Percentiles rank a stretch among this genome's conserved stretches.
These are phyloP conservation scores for Cyprinella venusta DNA, from an alignment of 2,797 vertebrate genomes.

Conservation along the genomic window DNA sequence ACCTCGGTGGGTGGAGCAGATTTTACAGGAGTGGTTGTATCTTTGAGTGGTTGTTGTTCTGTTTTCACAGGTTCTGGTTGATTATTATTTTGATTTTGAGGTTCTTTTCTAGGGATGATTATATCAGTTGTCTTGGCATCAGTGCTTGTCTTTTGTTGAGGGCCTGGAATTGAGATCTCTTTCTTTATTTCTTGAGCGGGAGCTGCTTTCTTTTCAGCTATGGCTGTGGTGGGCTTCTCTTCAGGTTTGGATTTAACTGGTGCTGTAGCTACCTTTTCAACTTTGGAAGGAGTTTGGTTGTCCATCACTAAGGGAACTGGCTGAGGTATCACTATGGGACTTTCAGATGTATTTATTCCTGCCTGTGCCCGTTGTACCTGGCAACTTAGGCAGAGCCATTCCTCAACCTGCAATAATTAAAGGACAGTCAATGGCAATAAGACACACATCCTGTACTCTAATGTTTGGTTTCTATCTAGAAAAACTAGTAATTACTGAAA, in stretches of 20 bases:
- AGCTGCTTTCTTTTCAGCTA: conserved; percentile 22
- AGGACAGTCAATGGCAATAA: not conserved
- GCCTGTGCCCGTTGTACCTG: conserved; percentile 88
- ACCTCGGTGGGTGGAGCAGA: conserved; percentile 58
- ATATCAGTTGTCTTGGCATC: conserved; percentile 35
- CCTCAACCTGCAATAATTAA: conserved; percentile 74
- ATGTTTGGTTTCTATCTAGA: not conserved
- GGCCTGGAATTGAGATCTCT: not conserved
- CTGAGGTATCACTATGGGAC: conserved; percentile 68
- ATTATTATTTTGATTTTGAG: not conserved
- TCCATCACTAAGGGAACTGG: not conserved
- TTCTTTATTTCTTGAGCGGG: conserved; percentile 19
- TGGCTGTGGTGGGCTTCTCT: conserved; percentile 67
- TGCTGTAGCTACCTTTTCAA: not conserved
- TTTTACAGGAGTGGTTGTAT: conserved; percentile 60
- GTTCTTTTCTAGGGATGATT: conserved; percentile 8
- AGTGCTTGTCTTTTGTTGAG: conserved; percentile 23
- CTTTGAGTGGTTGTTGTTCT: not conserved
- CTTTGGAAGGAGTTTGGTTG: conserved; percentile 14
- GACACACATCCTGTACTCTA: not conserved
- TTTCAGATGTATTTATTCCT: conserved; percentile 74
- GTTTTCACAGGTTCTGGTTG: conserved; percentile 1
- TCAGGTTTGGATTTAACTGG: conserved; percentile 52
- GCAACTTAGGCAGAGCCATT: conserved; percentile 96
- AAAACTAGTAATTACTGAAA: not conserved